Percentiles rank a stretch among this genome's conserved stretches.
phyloP scores from a whole-genome alignment of 2,888 invertebrate species.

The Hydraecia micacea region DNA sequence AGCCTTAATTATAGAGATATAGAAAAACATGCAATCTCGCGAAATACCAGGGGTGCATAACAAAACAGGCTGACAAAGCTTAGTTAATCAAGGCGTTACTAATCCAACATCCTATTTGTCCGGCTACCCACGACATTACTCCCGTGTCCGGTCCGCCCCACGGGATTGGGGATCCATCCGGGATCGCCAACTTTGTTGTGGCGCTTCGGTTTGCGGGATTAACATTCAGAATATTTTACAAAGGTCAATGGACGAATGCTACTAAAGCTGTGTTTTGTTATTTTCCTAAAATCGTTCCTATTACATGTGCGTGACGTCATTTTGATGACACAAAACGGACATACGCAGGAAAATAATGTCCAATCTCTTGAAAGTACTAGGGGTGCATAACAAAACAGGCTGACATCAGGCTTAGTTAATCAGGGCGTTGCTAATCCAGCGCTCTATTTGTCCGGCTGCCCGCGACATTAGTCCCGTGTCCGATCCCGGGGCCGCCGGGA shows the following conservation, averaged over 20 bases:
- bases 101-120: slow-evolving; percentile 61
- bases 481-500: slow-evolving; percentile 72
- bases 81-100: slow-evolving; percentile 65
- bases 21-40: slow-evolving; percentile 61
- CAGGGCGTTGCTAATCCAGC: slow-evolving; percentile 84
- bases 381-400: slow-evolving; percentile 85
- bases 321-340: slow-evolving; percentile 21
- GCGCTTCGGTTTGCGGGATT: slow-evolving; percentile 42
- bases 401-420: slow-evolving; percentile 85
- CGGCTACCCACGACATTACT: slow-evolving; percentile 60
- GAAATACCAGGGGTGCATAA: slow-evolving; percentile 67
- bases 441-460: slow-evolving; percentile 83
- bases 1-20: slow-evolving; percentile 43
- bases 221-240: slow-evolving; percentile 51
- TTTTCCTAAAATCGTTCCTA: slow-evolving; percentile 18
- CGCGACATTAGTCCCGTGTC: slow-evolving; percentile 87
- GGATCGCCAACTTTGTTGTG: slow-evolving; percentile 56
- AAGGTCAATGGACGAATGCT: slow-evolving; percentile 45
- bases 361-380: slow-evolving; percentile 75
- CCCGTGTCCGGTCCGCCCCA: slow-evolving; percentile 54
- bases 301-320: slow-evolving; percentile 19
- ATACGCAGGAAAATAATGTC: slow-evolving; percentile 52
- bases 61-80: slow-evolving; percentile 59
- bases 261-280: neutral
- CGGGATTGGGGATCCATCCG: slow-evolving; percentile 50